Evolutionary conservation across 2,113 vertebrate genomes (phyloP).

Genomic region (Coreoperca whiteheadi): DNA sequence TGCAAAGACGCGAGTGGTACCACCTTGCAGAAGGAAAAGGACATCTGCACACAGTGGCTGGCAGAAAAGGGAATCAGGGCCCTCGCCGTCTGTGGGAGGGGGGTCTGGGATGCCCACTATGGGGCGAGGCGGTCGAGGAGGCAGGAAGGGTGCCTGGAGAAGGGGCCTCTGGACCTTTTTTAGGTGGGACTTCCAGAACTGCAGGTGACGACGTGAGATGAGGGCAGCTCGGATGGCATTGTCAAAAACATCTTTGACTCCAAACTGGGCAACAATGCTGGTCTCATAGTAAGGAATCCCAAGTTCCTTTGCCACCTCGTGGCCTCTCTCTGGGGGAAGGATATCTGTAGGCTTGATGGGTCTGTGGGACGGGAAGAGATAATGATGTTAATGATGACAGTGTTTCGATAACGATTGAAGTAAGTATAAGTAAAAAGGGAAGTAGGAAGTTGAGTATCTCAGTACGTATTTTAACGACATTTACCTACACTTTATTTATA

Average conservation of each 20-base stretch:
- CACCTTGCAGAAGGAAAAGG: constrained; percentile 87
- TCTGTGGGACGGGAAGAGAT: constrained; percentile 74
- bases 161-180: constrained; percentile 91
- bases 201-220: constrained; percentile 91
- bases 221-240: constrained; percentile 93
- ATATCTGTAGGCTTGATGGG: constrained; percentile 93
- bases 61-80: constrained; percentile 86
- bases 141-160: constrained; percentile 91
- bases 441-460: not conserved
- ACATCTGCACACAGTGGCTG: constrained; percentile 89
- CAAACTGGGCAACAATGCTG: constrained; percentile 93
- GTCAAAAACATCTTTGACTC: constrained; percentile 94
- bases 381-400: not conserved
- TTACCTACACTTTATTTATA: not conserved
- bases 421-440: not conserved
- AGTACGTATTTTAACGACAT: not conserved
- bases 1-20: constrained; percentile 85
- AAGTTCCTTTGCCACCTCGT: constrained; percentile 93
- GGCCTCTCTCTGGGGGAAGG: constrained; percentile 90
- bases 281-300: constrained; percentile 94
- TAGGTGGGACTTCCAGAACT: constrained; percentile 95
- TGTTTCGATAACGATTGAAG: not conserved
- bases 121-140: constrained; percentile 89
- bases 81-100: constrained; percentile 78
- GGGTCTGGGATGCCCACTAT: constrained; percentile 88